These are phyloP conservation scores for Phallusia fumigata DNA, from an alignment of 23 tunicate species.

Conservation along the genomic window DNA sequence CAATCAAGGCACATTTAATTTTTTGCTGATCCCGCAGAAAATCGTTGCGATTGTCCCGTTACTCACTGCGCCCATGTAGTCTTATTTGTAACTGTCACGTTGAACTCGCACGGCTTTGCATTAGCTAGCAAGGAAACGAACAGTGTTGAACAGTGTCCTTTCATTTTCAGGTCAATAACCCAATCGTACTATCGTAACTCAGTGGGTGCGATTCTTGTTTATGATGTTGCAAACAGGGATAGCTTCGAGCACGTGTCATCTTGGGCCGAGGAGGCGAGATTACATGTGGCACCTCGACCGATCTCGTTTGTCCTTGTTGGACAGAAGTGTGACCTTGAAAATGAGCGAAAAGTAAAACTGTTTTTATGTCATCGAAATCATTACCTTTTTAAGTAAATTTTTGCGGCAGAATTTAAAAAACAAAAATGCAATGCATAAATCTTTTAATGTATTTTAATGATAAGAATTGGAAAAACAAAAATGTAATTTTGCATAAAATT, in stretches of 20 bases:
- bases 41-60: too few relatives aligned
- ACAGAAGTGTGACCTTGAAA: slow-evolving; percentile 83
- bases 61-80: too few relatives aligned
- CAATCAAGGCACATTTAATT: too few relatives aligned
- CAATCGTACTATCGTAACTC: slow-evolving; percentile 91
- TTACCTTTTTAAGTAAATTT: too few relatives aligned
- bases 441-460: too few relatives aligned
- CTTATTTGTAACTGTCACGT: too few relatives aligned
- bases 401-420: too few relatives aligned
- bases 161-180: slow-evolving; percentile 75
- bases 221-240: slow-evolving; percentile 79
- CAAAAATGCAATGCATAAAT: too few relatives aligned
- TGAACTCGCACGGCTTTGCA: too few relatives aligned
- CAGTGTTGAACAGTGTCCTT: not conserved
- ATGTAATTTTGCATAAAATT: too few relatives aligned
- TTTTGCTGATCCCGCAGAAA: too few relatives aligned
- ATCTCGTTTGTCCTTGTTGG: slow-evolving; percentile 83
- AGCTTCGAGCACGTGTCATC: slow-evolving; percentile 77
- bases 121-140: not conserved
- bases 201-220: slow-evolving; percentile 89
- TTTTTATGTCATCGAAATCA: not conserved
- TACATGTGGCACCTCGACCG: slow-evolving; percentile 78
- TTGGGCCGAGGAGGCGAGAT: slow-evolving; percentile 92
- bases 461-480: too few relatives aligned
- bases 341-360: slow-evolving; percentile 42